These are phyloP conservation scores for Amblyraja radiata DNA, from an alignment of 2,797 vertebrate genomes.

Conservation along the genomic window DNA sequence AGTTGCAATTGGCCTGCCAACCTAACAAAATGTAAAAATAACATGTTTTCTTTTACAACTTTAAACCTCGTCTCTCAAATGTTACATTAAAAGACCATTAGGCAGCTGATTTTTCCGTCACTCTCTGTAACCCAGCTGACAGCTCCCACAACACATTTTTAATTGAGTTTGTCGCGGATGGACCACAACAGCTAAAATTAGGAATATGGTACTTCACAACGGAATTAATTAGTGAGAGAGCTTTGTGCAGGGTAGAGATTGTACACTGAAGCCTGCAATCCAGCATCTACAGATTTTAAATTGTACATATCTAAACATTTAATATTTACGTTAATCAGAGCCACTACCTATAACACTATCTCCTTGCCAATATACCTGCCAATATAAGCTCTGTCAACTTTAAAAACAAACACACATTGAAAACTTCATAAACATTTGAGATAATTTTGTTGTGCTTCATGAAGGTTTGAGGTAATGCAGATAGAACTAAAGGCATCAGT, in stretches of 20 bases:
- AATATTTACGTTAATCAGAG: not conserved
- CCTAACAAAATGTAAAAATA: not conserved
- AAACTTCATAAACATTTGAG: not conserved
- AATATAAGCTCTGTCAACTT: not conserved
- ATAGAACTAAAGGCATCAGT: not conserved
- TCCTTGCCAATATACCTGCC: not conserved
- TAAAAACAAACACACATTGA: not conserved
- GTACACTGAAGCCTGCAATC: not conserved
- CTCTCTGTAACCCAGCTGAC: not conserved
- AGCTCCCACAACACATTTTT: not conserved
- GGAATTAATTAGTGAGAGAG: slow-evolving; percentile 1
- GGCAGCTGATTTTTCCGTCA: not conserved
- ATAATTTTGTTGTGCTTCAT: not conserved
- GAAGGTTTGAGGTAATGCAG: not conserved
- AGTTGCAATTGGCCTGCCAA: not conserved
- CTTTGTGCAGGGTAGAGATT: not conserved
- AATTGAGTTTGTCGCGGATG: not conserved
- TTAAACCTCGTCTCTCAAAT: not conserved
- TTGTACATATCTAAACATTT: not conserved
- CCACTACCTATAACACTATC: not conserved
- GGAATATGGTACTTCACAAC: not conserved
- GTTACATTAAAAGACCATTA: slow-evolving; percentile 13
- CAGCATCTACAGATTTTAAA: not conserved
- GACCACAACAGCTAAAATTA: not conserved
- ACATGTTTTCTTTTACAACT: not conserved